Evolutionary conservation across 1,140 invertebrate species (phyloP), one percentile per base, ranked within the genome.

Genomic region (Leptoteleia sp.): DNA sequence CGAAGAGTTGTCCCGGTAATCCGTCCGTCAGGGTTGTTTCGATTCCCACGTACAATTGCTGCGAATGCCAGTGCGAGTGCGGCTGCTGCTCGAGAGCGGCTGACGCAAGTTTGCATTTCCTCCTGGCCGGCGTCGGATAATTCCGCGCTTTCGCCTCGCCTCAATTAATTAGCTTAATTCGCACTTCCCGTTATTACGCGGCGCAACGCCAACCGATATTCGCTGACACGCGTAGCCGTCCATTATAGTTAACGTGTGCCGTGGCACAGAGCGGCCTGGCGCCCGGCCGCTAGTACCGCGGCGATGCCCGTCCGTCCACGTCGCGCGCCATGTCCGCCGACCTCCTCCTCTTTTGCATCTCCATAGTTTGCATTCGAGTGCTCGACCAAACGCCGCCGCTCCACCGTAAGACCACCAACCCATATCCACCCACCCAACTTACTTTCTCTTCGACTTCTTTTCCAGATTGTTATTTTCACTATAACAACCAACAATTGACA

Each of bases 81-180:
- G n/a, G n/a, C n/a, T n/a, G n/a, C n/a, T n/a, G n/a, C n/a, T n/a
- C n/a, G n/a, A n/a, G n/a, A n/a, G n/a, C n/a, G 76, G 72, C 71
- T 57, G 31, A 50, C 57, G 59, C 61, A 37, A 70, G 59, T 77
- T 79, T 57, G 68, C 79, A 73, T 86, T 86, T 87, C 82, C 82
- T 80, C 79, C 31, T 29, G 33, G 35, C 45, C 15, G 25, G 48
- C 81, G 85, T 84, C 79, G 76, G 72, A 50, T 81, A 83, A 85
- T 85, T 88, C 81, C 83, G 83, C 81, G 83, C 84, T 85, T 85
- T 83, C 81, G 84, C 81, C 67, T 76, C 82, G 79, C 76, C 79
- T 81, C 82, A 83, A 86, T 89, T 89, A 89, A 89, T 88, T 84
- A 80, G 82, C 82, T 87, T 83, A 87, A 89, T 87, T 88, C 80